Percentiles rank a stretch among this genome's conserved stretches.
These are phyloP conservation scores for Acrocephalus arundinaceus DNA, from an alignment of 2,113 vertebrate genomes.

Conservation along the genomic window DNA sequence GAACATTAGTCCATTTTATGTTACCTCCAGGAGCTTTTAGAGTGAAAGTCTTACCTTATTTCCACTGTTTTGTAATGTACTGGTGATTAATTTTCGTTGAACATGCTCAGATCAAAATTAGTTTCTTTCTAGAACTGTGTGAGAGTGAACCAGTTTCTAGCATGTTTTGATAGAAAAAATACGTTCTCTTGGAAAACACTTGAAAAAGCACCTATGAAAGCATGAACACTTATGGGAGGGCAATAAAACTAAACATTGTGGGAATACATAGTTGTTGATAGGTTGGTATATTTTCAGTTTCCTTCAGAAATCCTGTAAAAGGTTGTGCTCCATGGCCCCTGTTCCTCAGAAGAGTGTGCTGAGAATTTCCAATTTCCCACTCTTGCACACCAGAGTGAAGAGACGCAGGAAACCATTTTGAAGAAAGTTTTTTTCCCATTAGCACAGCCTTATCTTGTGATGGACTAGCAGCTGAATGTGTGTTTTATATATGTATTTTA, in stretches of 20 bases:
- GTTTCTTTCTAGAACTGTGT: background rate
- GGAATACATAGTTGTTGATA: too few relatives aligned
- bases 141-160: background rate
- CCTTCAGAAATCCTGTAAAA: background rate
- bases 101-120: background rate
- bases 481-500: background rate
- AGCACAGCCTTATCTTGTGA: fast-evolving
- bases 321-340: fast-evolving
- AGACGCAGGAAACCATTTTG: fast-evolving
- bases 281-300: background rate
- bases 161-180: background rate
- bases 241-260: background rate
- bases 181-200: background rate
- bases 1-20: constrained; percentile 35
- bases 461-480: background rate
- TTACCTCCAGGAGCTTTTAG: constrained; percentile 25
- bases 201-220: background rate
- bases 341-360: background rate
- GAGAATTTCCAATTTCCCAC: background rate
- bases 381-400: background rate
- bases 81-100: background rate
- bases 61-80: background rate
- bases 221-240: background rate
- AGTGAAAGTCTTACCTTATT: background rate
- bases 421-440: background rate